These are phyloP conservation scores for Callipepla californica DNA, from an alignment of 2,113 vertebrate genomes.

Conservation along the genomic window DNA sequence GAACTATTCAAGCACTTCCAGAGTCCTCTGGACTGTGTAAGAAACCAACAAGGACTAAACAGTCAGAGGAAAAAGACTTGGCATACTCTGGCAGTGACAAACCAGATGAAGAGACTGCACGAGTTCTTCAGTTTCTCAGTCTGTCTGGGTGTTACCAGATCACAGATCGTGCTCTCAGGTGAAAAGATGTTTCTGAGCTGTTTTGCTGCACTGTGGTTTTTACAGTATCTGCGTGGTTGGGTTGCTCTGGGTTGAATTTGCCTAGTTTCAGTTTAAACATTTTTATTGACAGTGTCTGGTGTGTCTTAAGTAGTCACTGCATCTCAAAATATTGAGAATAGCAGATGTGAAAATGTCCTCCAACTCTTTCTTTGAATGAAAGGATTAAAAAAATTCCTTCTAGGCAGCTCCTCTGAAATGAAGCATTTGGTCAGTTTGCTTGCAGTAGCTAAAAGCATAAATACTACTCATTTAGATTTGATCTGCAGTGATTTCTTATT, in stretches of 20 bases:
- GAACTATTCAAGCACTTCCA: conserved; percentile 85
- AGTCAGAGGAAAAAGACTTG: conserved; percentile 79
- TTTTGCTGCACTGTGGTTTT: neutral
- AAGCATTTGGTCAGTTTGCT: neutral
- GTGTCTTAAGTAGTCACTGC: neutral
- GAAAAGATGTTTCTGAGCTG: conserved; percentile 7
- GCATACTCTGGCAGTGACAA: conserved; percentile 78
- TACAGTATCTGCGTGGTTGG: neutral
- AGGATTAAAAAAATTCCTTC: neutral
- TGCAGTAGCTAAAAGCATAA: neutral
- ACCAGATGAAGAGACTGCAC: conserved; percentile 80
- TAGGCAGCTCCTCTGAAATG: neutral
- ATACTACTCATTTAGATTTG: neutral
- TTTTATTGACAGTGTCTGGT: neutral
- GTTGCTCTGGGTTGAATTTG: neutral
- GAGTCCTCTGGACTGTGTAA: conserved; percentile 76
- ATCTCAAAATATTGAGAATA: neutral
- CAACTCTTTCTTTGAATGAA: neutral
- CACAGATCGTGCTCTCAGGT: conserved; percentile 96
- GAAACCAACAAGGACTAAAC: conserved; percentile 85
- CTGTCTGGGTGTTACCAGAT: conserved; percentile 96
- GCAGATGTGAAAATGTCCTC: neutral
- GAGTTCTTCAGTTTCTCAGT: conserved; percentile 92
- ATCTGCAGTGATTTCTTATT: neutral
- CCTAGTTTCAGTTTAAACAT: neutral